A percentile compares a stretch with the other conserved stretches of the same genome.
Conservation (phyloP, 92 coral and sea anemone species). For the Micromussa lordhowensis region DNA sequence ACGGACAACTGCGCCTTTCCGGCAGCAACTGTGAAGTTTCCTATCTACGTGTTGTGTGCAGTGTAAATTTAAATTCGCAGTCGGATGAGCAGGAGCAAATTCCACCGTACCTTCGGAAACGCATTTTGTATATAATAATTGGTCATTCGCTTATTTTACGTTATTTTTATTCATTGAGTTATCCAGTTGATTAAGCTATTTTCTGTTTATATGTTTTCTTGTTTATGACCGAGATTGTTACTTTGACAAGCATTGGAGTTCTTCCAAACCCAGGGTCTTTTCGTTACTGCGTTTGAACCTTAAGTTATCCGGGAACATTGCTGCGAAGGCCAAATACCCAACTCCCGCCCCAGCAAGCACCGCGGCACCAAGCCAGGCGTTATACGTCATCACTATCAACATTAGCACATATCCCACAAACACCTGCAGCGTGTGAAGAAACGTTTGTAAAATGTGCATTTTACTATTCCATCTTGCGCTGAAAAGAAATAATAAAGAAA, state of each 20-base stretch:
- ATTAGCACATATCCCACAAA: slow-evolving; percentile 56
- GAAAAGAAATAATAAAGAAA: not conserved
- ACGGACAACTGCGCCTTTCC: not conserved
- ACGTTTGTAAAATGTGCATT: slow-evolving; percentile 34
- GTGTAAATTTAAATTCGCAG: not conserved
- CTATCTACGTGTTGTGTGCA: not conserved
- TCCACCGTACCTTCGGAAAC: not conserved
- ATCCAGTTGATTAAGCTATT: no score
- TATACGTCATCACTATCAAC: slow-evolving; percentile 68
- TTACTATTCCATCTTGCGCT: slow-evolving; percentile 2
- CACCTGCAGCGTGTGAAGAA: slow-evolving; percentile 43
- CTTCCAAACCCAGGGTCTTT: not conserved
- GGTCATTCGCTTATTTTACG: no score
- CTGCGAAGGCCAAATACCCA: slow-evolving; percentile 47
- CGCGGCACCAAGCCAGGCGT: slow-evolving; percentile 51
- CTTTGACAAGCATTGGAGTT: not conserved
- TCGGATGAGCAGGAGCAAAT: not conserved
- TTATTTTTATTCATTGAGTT: no score
- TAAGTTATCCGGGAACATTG: slow-evolving; percentile 28
- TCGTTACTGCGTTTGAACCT: not conserved
- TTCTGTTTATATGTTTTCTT: not conserved
- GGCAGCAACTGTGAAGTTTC: not conserved
- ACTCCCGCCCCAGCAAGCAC: slow-evolving; percentile 60
- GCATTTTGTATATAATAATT: no score
- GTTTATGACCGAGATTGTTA: not conserved